These are phyloP conservation scores for Metaphire vulgaris DNA, from an alignment of 1,140 invertebrate species.

Conservation along the genomic window DNA sequence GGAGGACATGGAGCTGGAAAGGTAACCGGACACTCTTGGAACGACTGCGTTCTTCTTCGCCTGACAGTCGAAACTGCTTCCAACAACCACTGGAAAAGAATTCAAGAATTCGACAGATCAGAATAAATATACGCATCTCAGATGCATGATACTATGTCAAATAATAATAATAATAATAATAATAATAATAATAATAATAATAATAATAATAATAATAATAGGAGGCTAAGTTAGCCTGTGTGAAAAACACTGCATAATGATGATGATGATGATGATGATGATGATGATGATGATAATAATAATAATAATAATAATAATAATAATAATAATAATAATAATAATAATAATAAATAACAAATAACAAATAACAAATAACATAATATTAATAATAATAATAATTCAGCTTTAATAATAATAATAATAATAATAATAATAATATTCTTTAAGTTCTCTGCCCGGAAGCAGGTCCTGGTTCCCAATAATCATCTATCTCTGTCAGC, in stretches of 20 bases:
- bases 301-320: no score
- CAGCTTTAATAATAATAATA: no score
- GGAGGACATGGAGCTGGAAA: conserved; percentile 11
- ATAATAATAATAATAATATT: no score
- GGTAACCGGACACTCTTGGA: neutral
- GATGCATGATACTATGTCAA: neutral
- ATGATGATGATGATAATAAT: neutral
- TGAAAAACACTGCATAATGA: neutral
- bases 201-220: neutral
- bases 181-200: neutral
- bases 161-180: neutral
- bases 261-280: neutral
- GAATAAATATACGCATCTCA: neutral
- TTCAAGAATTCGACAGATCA: neutral
- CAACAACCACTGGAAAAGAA: neutral
- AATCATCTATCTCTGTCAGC: no score
- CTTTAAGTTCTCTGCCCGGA: no score
- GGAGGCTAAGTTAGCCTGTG: neutral
- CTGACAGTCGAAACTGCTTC: neutral
- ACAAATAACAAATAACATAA: no score
- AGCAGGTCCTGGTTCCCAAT: no score
- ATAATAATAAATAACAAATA: no score
- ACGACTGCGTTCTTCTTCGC: neutral
- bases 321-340: no score
- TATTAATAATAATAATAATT: no score